Percentiles rank a stretch among this genome's conserved stretches.
Evolutionary conservation across 2,797 vertebrate species (phyloP).

Genomic region (Ptychadena robeensis): DNA sequence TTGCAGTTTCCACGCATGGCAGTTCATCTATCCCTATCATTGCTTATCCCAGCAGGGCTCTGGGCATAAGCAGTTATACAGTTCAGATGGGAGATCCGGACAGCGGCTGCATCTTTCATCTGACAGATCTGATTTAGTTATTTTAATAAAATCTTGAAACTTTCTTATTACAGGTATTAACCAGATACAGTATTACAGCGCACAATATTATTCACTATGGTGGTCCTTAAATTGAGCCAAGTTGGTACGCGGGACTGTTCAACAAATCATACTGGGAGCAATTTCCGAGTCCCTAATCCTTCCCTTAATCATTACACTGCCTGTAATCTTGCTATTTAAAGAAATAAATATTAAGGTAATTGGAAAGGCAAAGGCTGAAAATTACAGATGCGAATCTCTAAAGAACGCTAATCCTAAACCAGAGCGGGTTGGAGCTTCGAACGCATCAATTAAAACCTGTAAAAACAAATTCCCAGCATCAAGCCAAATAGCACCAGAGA

Average conservation of each 20-base stretch:
- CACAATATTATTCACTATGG: too few species aligned
- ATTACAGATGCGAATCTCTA: not conserved
- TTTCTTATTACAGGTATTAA: too few species aligned
- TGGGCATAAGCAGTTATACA: too few species aligned
- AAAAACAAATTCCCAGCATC: not conserved
- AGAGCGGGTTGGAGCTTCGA: too few species aligned
- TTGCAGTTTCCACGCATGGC: too few species aligned
- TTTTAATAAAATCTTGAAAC: too few species aligned
- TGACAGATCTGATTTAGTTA: too few species aligned
- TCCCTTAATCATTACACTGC: not conserved
- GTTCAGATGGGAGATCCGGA: too few species aligned
- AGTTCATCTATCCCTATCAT: too few species aligned
- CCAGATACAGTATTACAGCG: too few species aligned
- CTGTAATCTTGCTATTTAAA: slow-evolving; percentile 12
- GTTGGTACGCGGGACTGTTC: not conserved
- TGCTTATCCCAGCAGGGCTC: too few species aligned
- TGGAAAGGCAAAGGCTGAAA: slow-evolving; percentile 9
- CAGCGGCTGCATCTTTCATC: too few species aligned
- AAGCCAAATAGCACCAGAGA: not conserved
- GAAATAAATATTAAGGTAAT: not conserved
- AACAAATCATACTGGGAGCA: not conserved
- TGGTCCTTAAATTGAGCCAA: not conserved
- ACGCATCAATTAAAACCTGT: slow-evolving; percentile 8
- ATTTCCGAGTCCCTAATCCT: slow-evolving; percentile 18
- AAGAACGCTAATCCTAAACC: not conserved